Evolutionary conservation across 2,797 vertebrate species (phyloP), one percentile per base, ranked within the genome.

Genomic region (Benthosema pterotum): DNA sequence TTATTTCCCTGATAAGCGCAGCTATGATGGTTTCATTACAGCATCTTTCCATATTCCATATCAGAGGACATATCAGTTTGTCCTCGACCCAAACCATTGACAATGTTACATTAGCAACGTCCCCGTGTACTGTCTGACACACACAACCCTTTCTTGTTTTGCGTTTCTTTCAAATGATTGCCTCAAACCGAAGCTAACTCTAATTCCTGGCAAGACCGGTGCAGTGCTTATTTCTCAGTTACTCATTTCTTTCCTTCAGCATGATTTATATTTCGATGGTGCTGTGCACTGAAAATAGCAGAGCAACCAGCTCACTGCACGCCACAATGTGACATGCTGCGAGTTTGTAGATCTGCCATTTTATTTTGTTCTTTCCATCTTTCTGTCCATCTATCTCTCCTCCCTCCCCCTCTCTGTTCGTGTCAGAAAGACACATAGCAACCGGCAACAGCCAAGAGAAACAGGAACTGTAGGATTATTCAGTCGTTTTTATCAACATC

Each of bases 381-480:
- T 5, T 25, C 22, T 2, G 6, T 47, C 57, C 49, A 28, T 13
- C 49, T 47, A 45, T 28, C 38, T 72, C 65, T 52, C 57, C 1
- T 42, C 65, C 52, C 42, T 51, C 12, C 18, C 65, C 61, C 50
- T 59, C 47, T 66, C 67, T 3, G 3, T 50, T 18, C 19, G 14
- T 42, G 7, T 58, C 55, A 25, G 54, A 48, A 43, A 66, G 72
- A 78, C 60, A 79, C 68, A 77, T 69, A 77, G 69, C 68, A 77
- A 76, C 60, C 58, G 25, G 60, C 60, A 65, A 78, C 32, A 78
- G 86, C 87, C 87, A 89, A 89, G 60, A 77, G 71, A 88, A 87
- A 89, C 83, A 90, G 84, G 82, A 89, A 82, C 75, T 76, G 49
- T 13, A 15, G 65, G 72, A 88, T 90, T 83, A 71, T 82, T 87